A percentile compares a stretch with the other conserved stretches of the same genome.
Evolutionary conservation across 2,113 vertebrate genomes (phyloP).

Genomic region (Eptatretus burgeri): DNA sequence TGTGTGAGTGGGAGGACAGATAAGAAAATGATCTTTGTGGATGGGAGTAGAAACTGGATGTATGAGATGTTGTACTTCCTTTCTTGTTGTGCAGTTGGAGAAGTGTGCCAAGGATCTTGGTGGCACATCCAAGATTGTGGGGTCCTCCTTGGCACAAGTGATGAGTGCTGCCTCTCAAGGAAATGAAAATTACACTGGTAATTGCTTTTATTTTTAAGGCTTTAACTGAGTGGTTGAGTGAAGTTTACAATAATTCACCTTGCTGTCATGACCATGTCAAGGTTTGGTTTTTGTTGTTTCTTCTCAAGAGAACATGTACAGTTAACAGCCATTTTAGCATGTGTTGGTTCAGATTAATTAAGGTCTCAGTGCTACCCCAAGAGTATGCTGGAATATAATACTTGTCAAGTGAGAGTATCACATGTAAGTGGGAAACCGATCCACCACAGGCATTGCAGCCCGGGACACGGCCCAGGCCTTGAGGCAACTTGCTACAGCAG

Average conservation of each 20-base stretch:
- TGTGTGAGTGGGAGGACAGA: background rate
- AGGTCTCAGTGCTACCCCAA: too few species aligned
- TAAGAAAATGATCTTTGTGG: background rate
- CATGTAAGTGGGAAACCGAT: background rate
- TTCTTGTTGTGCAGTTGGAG: conserved; percentile 28
- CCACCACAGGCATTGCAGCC: conserved; percentile 44
- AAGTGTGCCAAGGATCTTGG: conserved; percentile 75
- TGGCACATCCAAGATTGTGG: conserved; percentile 68
- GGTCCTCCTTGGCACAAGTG: conserved; percentile 57
- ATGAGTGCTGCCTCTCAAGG: conserved; percentile 74
- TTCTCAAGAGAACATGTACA: too few species aligned
- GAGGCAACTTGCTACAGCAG: conserved; percentile 39
- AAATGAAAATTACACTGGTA: conserved; percentile 91
- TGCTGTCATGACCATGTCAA: too few species aligned
- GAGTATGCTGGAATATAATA: too few species aligned
- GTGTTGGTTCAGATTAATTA: too few species aligned
- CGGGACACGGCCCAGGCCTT: conserved; percentile 70
- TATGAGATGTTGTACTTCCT: conserved; percentile 4
- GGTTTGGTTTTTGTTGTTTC: too few species aligned
- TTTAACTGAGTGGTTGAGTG: too few species aligned
- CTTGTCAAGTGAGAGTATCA: too few species aligned
- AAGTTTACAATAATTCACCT: too few species aligned
- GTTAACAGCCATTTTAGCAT: too few species aligned
- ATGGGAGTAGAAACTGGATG: background rate
- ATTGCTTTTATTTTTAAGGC: background rate